Evolutionary conservation across 2,113 vertebrate genomes (phyloP).

Genomic region (Genyomyrus donnyi): DNA sequence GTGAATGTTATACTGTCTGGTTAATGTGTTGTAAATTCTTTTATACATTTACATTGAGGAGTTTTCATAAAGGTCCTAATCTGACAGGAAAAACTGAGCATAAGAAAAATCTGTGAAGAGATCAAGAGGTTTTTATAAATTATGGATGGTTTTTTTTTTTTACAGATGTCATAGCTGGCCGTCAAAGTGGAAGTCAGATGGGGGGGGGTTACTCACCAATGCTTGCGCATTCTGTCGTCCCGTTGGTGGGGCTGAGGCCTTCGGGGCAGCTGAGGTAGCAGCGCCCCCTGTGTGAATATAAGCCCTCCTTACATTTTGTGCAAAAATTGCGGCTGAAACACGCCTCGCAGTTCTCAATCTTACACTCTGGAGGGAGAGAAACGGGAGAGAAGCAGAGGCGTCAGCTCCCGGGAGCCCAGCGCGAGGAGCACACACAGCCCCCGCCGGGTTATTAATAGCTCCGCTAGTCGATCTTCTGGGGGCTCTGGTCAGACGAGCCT

Average conservation of each 20-base stretch:
- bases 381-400: constrained; percentile 32
- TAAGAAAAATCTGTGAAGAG: neutral
- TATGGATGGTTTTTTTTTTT: neutral
- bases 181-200: too few species aligned
- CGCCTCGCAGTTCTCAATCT: constrained; percentile 93
- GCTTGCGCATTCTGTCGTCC: constrained; percentile 85
- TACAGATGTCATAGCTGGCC: neutral
- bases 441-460: neutral
- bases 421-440: neutral
- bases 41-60: neutral
- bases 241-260: constrained; percentile 70
- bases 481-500: neutral
- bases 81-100: neutral
- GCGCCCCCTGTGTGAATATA: constrained; percentile 90
- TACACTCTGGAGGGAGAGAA: constrained; percentile 78
- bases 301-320: constrained; percentile 93
- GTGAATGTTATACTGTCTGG: neutral
- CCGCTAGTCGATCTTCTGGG: neutral
- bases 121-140: neutral
- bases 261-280: constrained; percentile 82
- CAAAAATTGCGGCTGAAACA: constrained; percentile 98
- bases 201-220: constrained; percentile 65
- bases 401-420: constrained; percentile 14
- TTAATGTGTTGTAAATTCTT: neutral
- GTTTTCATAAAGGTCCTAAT: neutral